These are phyloP conservation scores for Erithacus rubecula DNA, from an alignment of 2,797 vertebrate genomes.

Conservation along the genomic window DNA sequence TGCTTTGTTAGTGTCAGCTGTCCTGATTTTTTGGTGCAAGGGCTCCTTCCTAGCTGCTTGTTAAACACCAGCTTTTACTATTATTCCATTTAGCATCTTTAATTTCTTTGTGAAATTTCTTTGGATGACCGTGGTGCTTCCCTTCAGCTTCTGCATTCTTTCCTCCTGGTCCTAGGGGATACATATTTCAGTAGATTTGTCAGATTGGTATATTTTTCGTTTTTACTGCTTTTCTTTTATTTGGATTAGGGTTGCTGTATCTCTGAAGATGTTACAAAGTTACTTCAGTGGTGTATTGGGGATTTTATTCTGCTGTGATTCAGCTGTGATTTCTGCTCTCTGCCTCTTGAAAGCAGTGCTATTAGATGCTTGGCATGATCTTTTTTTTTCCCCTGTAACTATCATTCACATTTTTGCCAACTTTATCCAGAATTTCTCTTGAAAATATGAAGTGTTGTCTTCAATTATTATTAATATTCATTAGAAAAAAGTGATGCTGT, in stretches of 20 bases:
- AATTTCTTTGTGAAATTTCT: not conserved
- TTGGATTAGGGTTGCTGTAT: not conserved
- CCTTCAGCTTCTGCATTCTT: not conserved
- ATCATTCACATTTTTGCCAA: not conserved
- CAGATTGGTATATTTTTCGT: not conserved
- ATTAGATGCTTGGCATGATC: not conserved
- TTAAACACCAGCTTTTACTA: not conserved
- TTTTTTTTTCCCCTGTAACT: not conserved
- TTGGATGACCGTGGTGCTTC: not conserved
- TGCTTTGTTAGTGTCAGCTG: not conserved
- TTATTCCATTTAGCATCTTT: not conserved
- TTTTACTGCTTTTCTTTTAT: not conserved
- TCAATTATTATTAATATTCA: not conserved
- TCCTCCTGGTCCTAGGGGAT: not conserved
- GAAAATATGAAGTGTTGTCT: not conserved
- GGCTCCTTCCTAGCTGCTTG: not conserved
- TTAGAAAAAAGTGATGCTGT: not conserved
- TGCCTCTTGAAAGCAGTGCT: not conserved
- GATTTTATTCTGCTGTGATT: not conserved
- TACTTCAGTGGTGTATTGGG: not conserved
- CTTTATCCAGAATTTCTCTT: not conserved
- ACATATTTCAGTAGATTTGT: not conserved
- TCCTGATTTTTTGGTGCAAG: not conserved
- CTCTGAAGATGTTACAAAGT: not conserved
- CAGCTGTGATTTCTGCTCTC: not conserved